Evolutionary conservation across 2,113 vertebrate species (phyloP).

Genomic region (Zapornia atra): DNA sequence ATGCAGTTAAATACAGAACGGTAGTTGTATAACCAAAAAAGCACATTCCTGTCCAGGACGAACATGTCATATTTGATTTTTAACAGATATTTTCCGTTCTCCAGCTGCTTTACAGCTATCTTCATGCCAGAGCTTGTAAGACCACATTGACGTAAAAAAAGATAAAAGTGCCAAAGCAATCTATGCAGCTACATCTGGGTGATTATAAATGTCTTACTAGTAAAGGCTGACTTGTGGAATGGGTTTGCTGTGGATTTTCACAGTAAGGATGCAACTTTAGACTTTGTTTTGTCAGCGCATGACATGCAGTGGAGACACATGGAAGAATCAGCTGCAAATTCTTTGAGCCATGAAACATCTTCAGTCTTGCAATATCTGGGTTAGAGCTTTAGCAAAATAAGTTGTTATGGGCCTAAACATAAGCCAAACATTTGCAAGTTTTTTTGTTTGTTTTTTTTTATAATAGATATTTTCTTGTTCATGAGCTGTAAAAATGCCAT

Average conservation of each 20-base stretch:
- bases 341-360: neutral
- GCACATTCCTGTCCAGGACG: slow-evolving; percentile 40
- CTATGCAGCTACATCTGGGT: neutral
- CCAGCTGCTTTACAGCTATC: slow-evolving; percentile 7
- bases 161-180: neutral
- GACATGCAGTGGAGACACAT: neutral
- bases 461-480: neutral
- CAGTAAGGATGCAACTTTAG: neutral
- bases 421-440: neutral
- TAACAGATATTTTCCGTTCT: slow-evolving; percentile 38
- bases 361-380: neutral
- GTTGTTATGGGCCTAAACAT: neutral
- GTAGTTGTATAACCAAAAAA: slow-evolving; percentile 44
- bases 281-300: neutral
- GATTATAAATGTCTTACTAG: neutral
- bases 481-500: neutral
- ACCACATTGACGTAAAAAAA: neutral
- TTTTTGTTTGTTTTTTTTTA: neutral
- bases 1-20: slow-evolving; percentile 6
- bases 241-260: neutral
- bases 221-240: neutral
- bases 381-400: neutral
- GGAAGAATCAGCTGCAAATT: neutral
- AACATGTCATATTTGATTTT: slow-evolving; percentile 59
- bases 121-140: slow-evolving; percentile 3